Evolutionary conservation across 1,140 invertebrate species (phyloP).

Genomic region (Dendroctonus ponderosae): DNA sequence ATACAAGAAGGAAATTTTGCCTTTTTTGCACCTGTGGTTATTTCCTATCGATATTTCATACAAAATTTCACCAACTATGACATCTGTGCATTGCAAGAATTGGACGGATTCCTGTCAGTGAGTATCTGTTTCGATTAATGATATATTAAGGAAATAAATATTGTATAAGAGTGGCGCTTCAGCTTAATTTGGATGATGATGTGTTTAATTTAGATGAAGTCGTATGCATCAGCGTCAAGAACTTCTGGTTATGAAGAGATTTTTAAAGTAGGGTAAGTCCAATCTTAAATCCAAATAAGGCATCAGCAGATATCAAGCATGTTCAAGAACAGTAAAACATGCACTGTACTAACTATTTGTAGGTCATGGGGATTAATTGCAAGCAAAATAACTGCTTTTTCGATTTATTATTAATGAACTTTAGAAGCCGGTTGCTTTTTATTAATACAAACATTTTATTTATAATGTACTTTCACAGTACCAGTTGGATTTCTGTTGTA

Average conservation of each 20-base stretch:
- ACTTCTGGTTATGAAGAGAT: slow-evolving; percentile 54
- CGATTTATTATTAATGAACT: too few relatives aligned
- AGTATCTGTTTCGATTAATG: slow-evolving; percentile 10
- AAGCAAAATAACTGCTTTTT: too few relatives aligned
- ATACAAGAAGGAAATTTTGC: slow-evolving; percentile 43
- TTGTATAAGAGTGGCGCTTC: neutral
- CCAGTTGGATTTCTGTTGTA: too few relatives aligned
- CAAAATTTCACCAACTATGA: slow-evolving; percentile 43
- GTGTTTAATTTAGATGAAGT: slow-evolving; percentile 32
- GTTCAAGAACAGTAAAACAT: neutral
- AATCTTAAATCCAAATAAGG: neutral
- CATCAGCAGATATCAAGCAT: neutral
- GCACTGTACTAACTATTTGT: too few relatives aligned
- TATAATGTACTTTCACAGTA: too few relatives aligned
- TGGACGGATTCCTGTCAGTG: slow-evolving; percentile 37
- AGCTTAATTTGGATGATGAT: neutral
- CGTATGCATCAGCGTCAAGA: slow-evolving; percentile 53
- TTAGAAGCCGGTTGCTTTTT: too few relatives aligned
- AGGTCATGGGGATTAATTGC: too few relatives aligned
- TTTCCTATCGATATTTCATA: slow-evolving; percentile 36
- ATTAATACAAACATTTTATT: too few relatives aligned
- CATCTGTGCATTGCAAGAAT: slow-evolving; percentile 41
- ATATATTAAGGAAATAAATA: too few relatives aligned
- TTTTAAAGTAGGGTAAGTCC: slow-evolving; percentile 48
- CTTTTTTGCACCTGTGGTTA: slow-evolving; percentile 34